Conservation (phyloP, 2,888 invertebrate species). For the Lypha dubia region DNA sequence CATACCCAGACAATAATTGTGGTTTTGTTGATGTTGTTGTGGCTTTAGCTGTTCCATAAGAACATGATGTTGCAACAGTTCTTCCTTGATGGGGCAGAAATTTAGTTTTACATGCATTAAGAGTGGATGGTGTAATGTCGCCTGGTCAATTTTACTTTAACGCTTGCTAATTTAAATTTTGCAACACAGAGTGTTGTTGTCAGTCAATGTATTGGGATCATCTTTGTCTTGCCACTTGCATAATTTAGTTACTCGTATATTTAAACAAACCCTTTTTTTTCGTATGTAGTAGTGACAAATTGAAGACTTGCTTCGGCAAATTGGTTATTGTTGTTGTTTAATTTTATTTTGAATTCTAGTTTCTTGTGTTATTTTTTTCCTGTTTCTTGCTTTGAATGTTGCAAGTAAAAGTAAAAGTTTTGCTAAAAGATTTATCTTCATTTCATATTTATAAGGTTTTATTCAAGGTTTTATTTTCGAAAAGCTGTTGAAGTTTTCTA, state of each 20-base stretch:
- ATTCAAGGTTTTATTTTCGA: not conserved
- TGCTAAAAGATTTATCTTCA: not conserved
- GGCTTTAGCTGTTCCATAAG: not conserved
- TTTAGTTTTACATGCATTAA: not conserved
- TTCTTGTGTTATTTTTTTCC: not conserved
- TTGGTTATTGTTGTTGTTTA: not conserved
- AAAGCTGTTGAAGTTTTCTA: not conserved
- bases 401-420: not conserved
- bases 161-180: not conserved
- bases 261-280: not conserved
- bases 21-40: not conserved
- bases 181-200: too few species aligned
- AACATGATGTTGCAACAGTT: not conserved
- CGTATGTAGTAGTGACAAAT: not conserved
- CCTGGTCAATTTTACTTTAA: not conserved
- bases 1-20: not conserved
- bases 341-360: not conserved
- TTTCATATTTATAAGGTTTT: not conserved
- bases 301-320: not conserved
- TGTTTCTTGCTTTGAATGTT: not conserved
- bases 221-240: slow-evolving; percentile 3
- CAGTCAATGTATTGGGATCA: not conserved
- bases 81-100: not conserved
- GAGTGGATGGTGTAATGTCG: not conserved
- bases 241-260: not conserved